These are phyloP conservation scores for Homalodisca vitripennis DNA, from an alignment of 1,140 invertebrate species.

Conservation along the genomic window DNA sequence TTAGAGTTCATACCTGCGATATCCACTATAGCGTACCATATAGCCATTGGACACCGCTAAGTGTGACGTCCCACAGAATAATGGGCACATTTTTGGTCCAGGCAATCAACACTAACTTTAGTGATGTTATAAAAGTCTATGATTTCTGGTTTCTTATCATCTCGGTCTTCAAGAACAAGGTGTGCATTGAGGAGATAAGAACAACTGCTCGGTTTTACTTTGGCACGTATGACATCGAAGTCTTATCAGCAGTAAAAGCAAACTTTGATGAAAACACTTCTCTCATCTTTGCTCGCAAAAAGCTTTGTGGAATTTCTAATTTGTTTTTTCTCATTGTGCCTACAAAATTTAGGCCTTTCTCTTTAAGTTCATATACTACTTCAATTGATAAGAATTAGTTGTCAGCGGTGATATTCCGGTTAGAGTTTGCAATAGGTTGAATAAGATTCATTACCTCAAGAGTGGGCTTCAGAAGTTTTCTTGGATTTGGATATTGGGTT, in stretches of 20 bases:
- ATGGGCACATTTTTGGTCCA: constrained; percentile 42
- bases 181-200: constrained; percentile 45
- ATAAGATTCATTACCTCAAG: constrained; percentile 23
- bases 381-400: constrained; percentile 49
- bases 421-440: constrained; percentile 40
- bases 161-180: constrained; percentile 34
- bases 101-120: constrained; percentile 44
- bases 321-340: constrained; percentile 51
- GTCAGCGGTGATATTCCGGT: constrained; percentile 46
- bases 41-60: constrained; percentile 42
- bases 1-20: constrained; percentile 39
- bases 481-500: constrained; percentile 26
- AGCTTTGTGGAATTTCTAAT: constrained; percentile 45
- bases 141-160: constrained; percentile 42
- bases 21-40: constrained; percentile 42
- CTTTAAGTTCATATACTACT: constrained; percentile 44
- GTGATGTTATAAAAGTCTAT: constrained; percentile 43
- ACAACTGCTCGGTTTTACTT: constrained; percentile 34
- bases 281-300: constrained; percentile 32
- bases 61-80: constrained; percentile 38
- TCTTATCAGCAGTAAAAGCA: constrained; percentile 34
- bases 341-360: constrained; percentile 45
- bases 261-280: constrained; percentile 21
- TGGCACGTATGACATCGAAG: constrained; percentile 35
- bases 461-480: constrained; percentile 6